phyloP scores from a whole-genome alignment of 2,888 invertebrate species.

The Xanthia togata region DNA sequence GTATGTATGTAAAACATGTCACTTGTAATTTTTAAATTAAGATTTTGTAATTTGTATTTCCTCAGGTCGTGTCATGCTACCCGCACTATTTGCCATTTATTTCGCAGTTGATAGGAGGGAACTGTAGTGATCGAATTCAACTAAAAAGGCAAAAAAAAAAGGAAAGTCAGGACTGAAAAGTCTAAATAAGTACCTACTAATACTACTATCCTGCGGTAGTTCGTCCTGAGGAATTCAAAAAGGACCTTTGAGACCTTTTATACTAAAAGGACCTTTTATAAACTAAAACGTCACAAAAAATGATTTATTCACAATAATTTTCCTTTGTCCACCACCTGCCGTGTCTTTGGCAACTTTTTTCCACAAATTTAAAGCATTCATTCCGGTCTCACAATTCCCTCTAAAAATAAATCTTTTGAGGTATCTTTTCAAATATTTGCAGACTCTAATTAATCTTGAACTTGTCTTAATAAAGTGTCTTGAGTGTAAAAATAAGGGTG shows the following conservation, averaged over 20 bases:
- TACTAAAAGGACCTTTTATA: background rate
- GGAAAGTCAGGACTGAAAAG: too few relatives aligned
- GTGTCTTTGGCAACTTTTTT: conserved; percentile 22
- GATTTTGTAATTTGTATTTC: too few relatives aligned
- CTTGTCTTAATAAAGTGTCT: conserved; percentile 53
- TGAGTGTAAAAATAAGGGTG: conserved; percentile 45
- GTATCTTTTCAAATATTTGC: conserved; percentile 61
- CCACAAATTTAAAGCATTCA: conserved; percentile 40
- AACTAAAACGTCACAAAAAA: background rate
- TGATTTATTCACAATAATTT: conserved; percentile 11
- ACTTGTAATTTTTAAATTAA: too few relatives aligned
- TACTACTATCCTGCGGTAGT: background rate
- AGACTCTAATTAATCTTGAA: conserved; percentile 57
- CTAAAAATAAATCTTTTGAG: conserved; percentile 54
- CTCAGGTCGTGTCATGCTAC: too few relatives aligned
- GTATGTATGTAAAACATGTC: too few relatives aligned
- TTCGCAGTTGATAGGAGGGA: too few relatives aligned
- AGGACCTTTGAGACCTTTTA: background rate
- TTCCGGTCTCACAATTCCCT: conserved; percentile 15
- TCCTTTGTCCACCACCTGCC: conserved; percentile 7
- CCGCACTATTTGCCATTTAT: too few relatives aligned
- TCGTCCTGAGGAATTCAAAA: background rate
- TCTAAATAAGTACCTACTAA: too few relatives aligned
- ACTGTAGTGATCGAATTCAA: too few relatives aligned
- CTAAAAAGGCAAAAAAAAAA: too few relatives aligned